Conservation (phyloP, 2,797 vertebrate species). For the Scyliorhinus canicula region DNA sequence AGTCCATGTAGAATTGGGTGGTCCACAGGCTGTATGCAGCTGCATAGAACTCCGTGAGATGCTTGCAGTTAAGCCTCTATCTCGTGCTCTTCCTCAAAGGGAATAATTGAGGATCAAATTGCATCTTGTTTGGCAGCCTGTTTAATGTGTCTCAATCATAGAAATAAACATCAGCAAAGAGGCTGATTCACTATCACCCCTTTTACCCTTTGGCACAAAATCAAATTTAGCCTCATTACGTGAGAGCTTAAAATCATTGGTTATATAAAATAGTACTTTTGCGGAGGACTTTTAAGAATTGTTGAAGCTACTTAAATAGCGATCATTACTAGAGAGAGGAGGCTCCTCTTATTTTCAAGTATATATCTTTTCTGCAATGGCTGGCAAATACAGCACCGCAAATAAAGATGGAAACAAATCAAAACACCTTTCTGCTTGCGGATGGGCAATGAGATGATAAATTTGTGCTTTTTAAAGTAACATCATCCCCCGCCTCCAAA, state of each 20-base stretch:
- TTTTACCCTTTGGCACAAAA: background rate
- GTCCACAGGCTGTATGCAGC: background rate
- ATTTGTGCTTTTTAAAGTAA: too few species aligned
- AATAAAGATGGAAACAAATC: too few species aligned
- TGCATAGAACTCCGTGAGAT: background rate
- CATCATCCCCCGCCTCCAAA: too few species aligned
- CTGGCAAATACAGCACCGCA: background rate
- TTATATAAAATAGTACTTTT: background rate
- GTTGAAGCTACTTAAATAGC: background rate
- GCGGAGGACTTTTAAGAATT: background rate
- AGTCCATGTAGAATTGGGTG: slow-evolving; percentile 6
- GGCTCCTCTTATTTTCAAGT: background rate
- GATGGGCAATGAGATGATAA: too few species aligned
- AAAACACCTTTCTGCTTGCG: too few species aligned
- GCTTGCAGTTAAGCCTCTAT: background rate
- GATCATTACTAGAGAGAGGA: background rate
- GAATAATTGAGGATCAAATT: background rate
- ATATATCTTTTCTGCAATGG: background rate
- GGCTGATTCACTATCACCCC: background rate
- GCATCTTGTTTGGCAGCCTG: background rate
- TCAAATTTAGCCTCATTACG: background rate
- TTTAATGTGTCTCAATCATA: background rate
- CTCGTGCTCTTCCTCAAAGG: background rate
- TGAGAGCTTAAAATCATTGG: background rate
- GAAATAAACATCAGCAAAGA: background rate